Conservation (phyloP, 2,797 vertebrate species). For the Molossus alvarezi region DNA sequence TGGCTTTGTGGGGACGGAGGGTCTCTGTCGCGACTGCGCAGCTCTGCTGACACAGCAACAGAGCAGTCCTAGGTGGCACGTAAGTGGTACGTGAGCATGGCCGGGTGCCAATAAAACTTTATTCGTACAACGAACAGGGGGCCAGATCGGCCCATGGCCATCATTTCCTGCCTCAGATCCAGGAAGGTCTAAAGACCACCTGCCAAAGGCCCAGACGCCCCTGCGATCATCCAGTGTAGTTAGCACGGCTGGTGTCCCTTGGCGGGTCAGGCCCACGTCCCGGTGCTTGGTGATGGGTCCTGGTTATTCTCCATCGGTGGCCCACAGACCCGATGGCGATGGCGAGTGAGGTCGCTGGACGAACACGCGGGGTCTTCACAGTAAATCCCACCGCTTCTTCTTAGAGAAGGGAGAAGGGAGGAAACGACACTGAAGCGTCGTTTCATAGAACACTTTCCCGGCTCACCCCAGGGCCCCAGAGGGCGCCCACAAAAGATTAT, state of each 20-base stretch:
- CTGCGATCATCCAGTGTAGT: background rate
- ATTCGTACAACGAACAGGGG: slow-evolving; percentile 47
- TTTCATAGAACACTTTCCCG: too few species aligned
- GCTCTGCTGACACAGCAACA: background rate
- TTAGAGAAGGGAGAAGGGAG: background rate
- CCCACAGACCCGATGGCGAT: too few species aligned
- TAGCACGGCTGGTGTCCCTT: fast-evolving
- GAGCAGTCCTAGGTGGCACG: fast-evolving
- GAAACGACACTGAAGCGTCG: too few species aligned
- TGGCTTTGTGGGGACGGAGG: background rate
- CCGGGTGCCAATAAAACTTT: slow-evolving; percentile 51
- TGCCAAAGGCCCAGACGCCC: background rate
- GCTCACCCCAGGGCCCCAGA: fast-evolving
- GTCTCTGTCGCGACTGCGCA: too few species aligned
- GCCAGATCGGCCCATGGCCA: fast-evolving
- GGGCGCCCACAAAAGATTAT: background rate
- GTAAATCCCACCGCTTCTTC: background rate
- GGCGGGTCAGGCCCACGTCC: fast-evolving
- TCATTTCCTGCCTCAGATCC: background rate
- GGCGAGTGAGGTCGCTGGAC: fast-evolving
- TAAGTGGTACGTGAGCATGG: background rate
- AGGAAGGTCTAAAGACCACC: background rate
- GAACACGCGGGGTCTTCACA: background rate
- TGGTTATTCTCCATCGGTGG: background rate
- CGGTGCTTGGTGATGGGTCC: fast-evolving